phyloP scores from a whole-genome alignment of 2,888 invertebrate species.

The Aproaerema taeniolella region DNA sequence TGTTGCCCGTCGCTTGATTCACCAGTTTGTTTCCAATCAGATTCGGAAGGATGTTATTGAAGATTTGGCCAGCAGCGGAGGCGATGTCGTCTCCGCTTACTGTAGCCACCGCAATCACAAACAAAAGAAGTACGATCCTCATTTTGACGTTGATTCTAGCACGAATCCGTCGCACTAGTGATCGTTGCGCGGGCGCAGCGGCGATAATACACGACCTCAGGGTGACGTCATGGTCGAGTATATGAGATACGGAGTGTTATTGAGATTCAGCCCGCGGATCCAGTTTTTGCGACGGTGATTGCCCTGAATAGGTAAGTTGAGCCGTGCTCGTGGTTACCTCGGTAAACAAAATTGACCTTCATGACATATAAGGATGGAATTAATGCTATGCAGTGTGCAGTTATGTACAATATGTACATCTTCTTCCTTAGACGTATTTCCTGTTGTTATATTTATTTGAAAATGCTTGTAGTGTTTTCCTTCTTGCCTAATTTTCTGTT shows the following conservation, averaged over 20 bases:
- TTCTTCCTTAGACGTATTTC: too few species aligned
- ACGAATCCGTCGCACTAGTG: constrained; percentile 66
- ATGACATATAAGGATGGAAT: constrained; percentile 5
- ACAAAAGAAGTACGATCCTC: constrained; percentile 49
- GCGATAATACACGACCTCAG: constrained; percentile 63
- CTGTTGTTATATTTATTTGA: too few species aligned
- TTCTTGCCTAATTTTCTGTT: too few species aligned
- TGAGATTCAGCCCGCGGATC: constrained; percentile 52
- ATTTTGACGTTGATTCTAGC: constrained; percentile 59
- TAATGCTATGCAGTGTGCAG: too few species aligned
- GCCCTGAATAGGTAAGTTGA: constrained; percentile 36
- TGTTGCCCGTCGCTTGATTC: constrained; percentile 49
- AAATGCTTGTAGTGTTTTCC: too few species aligned
- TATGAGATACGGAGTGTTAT: constrained; percentile 48
- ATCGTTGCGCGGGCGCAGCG: constrained; percentile 44
- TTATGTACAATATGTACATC: too few species aligned
- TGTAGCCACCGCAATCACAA: too few species aligned
- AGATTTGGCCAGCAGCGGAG: constrained; percentile 65
- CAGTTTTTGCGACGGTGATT: constrained; percentile 53
- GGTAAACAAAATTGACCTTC: constrained; percentile 49
- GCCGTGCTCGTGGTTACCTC: constrained; percentile 22
- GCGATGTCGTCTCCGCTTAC: constrained; percentile 57
- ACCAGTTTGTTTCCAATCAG: constrained; percentile 56
- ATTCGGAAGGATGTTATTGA: constrained; percentile 62
- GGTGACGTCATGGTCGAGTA: constrained; percentile 59